Base-by-base conservation (phyloP, 35 echinoderm and acorn worm species). In the Heliocidaris erythrogramma region DNA sequence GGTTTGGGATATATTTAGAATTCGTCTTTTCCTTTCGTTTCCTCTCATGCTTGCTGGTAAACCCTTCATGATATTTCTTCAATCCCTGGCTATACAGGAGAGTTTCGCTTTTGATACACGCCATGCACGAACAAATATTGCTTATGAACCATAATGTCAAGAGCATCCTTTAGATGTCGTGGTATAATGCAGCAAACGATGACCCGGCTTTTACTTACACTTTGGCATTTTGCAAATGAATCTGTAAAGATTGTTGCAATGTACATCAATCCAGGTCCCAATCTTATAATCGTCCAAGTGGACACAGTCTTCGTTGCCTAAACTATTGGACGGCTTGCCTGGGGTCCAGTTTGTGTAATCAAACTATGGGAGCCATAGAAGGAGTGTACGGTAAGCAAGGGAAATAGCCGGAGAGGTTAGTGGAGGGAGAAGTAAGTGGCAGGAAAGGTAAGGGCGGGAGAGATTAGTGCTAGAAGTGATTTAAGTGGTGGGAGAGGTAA, bases 291-390 rank as follows among this genome's bases (percentile, higher is more conserved):
- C 32, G n/a, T 85, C 78, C 78, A 94, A 30, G 47, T 94, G 94
- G 24, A 88, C 94, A 56, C 94, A 94, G 47, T 94, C 94, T 86
- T 94, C 94, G 48, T 88, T 94, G 9, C 93, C 93, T 27, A 27
- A 78, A 48, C 49, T 32, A 60, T 96, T 94, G 35, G 91, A 95
- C 0, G 97, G 97, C 85, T 96, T 94, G 48, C 93, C 96, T 86
- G 24, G 31, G 53, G 87, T 93, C 96, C 96, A 97, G 35, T 84
- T 96, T 24, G 31, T 96, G 90, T 32, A 94, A 48, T 87, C 84
- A 60, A 94, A 32, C 71, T 87, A 78, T 78, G 27, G n/a, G 1
- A 78, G 52, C 52, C 49, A 48, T 56, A 10, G 32, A 56, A 93
- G 27, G 59, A 93, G 52, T 14, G 52, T 56, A 56, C 7, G 52